These are phyloP conservation scores for Neomonachus schauinslandi DNA, from an alignment of 2,113 vertebrate species.

Conservation along the genomic window DNA sequence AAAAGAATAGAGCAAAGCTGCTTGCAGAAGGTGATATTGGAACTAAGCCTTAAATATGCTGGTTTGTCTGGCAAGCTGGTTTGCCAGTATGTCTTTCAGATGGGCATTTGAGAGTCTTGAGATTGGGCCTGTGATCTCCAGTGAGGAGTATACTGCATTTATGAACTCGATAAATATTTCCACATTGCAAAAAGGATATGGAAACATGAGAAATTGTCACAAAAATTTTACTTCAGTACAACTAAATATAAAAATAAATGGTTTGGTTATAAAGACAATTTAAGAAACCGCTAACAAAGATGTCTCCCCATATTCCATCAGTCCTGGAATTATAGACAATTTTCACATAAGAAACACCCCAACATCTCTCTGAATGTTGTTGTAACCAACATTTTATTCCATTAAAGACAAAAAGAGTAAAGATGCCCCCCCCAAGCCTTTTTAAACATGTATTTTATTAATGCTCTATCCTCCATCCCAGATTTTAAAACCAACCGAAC, in stretches of 20 bases:
- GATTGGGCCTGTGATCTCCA: not conserved
- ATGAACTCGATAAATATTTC: not conserved
- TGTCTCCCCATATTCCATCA: not conserved
- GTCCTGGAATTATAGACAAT: not conserved
- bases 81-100: not conserved
- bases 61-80: not conserved
- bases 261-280: not conserved
- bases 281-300: not conserved
- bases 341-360: not conserved
- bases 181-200: not conserved
- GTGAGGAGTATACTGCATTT: not conserved
- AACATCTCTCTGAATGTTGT: not conserved
- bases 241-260: not conserved
- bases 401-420: slow-evolving; percentile 4
- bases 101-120: not conserved
- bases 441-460: slow-evolving; percentile 42
- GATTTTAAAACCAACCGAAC: slow-evolving; percentile 29
- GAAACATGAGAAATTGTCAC: slow-evolving; percentile 10
- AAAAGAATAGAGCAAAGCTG: not conserved
- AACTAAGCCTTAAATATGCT: not conserved
- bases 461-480: not conserved
- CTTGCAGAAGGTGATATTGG: not conserved
- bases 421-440: not conserved
- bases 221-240: not conserved
- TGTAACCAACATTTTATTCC: not conserved